A percentile compares a stretch with the other conserved stretches of the same genome.
Conservation (phyloP, 2,888 invertebrate species). For the Tetropium fuscum region DNA sequence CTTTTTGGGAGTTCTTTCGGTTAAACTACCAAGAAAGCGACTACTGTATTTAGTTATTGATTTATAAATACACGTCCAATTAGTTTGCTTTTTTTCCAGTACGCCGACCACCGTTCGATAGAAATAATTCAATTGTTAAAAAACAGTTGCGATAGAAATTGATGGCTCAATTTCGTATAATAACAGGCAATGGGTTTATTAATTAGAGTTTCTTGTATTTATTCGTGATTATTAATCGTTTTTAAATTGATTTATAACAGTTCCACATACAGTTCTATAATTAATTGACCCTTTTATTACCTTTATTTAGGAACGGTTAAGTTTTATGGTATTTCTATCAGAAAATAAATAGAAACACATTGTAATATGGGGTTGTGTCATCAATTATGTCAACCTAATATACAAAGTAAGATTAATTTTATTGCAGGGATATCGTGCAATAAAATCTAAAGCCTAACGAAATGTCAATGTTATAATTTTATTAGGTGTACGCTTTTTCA, state of each 20-base stretch:
- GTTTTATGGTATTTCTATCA: slow-evolving; percentile 44
- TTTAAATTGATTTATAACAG: slow-evolving; percentile 63
- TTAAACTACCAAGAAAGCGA: no score
- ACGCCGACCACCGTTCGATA: no score
- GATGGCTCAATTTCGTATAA: slow-evolving; percentile 40
- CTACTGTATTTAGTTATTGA: no score
- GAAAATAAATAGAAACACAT: slow-evolving; percentile 43
- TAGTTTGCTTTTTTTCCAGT: no score
- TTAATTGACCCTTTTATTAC: slow-evolving; percentile 51
- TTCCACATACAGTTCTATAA: slow-evolving; percentile 46
- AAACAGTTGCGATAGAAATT: slow-evolving; percentile 33
- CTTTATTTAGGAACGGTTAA: slow-evolving; percentile 44
- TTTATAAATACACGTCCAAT: no score
- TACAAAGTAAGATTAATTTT: slow-evolving; percentile 38
- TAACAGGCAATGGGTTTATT: slow-evolving; percentile 37
- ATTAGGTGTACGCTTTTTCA: slow-evolving; percentile 31
- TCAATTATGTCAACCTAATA: slow-evolving; percentile 37
- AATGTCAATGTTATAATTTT: slow-evolving; percentile 36
- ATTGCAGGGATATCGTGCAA: slow-evolving; percentile 35
- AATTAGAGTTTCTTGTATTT: slow-evolving; percentile 54
- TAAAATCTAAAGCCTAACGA: slow-evolving; percentile 39
- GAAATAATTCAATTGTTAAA: slow-evolving; percentile 8
- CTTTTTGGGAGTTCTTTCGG: no score
- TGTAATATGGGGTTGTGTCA: slow-evolving; percentile 35
- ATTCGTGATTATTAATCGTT: slow-evolving; percentile 62